Evolutionary conservation across 1,140 invertebrate genomes (phyloP).

Genomic region (Geopemphigus sp.): DNA sequence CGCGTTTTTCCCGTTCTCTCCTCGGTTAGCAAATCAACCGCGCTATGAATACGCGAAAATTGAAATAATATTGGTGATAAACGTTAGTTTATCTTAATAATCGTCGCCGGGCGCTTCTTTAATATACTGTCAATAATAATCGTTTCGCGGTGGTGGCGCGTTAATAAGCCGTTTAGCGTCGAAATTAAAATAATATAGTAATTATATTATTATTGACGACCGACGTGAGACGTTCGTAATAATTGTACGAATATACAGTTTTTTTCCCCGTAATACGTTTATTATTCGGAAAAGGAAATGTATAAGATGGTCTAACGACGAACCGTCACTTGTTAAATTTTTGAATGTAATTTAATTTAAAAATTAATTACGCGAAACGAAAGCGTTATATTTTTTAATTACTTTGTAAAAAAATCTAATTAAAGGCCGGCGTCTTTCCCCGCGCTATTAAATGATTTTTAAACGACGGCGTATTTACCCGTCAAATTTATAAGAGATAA

Average conservation of each 20-base stretch:
- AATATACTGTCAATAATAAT: too few relatives aligned
- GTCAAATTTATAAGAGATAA: background rate
- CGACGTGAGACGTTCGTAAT: too few relatives aligned
- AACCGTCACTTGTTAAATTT: conserved; percentile 29
- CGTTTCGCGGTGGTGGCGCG: background rate
- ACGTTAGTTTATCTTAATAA: too few relatives aligned
- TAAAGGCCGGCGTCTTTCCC: background rate
- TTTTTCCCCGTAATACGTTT: background rate
- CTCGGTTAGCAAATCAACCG: too few relatives aligned
- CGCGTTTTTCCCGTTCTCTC: too few relatives aligned
- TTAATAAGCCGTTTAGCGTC: background rate
- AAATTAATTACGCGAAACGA: conserved; percentile 25
- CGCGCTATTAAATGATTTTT: background rate
- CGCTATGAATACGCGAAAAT: too few relatives aligned
- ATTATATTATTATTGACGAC: conserved; percentile 17
- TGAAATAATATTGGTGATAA: too few relatives aligned
- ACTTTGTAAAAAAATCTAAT: conserved; percentile 14
- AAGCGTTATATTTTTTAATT: conserved; percentile 34
- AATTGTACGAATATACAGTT: background rate
- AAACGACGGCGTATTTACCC: background rate
- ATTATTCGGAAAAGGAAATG: background rate
- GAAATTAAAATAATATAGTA: conserved; percentile 28
- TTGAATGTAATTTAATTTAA: conserved; percentile 23
- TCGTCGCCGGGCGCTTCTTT: too few relatives aligned
- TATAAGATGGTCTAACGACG: background rate